Percentiles rank a stretch among this genome's conserved stretches.
phyloP scores from a whole-genome alignment of 2,888 invertebrate species.

The Lutraria lutraria region DNA sequence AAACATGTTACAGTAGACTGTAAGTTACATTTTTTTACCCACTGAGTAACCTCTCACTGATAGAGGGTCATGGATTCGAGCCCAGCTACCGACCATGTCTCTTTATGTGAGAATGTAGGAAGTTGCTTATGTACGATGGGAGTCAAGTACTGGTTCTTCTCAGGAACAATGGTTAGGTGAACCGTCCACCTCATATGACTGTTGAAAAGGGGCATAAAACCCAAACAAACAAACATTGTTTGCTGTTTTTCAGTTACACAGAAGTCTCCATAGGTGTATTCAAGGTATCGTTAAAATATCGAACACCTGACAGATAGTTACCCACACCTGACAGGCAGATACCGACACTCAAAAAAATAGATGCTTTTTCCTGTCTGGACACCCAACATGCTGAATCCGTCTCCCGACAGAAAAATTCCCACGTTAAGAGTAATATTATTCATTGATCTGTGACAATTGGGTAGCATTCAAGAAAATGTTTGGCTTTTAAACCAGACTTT shows the following conservation, averaged over 20 bases:
- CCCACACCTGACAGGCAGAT: neutral
- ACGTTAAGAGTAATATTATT: too few species aligned
- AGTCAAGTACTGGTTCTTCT: too few species aligned
- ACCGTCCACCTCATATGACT: too few species aligned
- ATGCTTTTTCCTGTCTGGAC: neutral
- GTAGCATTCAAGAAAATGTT: too few species aligned
- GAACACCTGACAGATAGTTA: constrained; percentile 37
- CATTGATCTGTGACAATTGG: too few species aligned
- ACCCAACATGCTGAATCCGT: neutral
- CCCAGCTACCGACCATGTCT: too few species aligned
- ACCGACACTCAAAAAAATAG: neutral
- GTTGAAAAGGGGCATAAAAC: neutral
- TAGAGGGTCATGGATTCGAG: too few species aligned
- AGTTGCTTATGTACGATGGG: too few species aligned
- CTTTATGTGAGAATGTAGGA: too few species aligned
- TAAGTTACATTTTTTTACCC: neutral
- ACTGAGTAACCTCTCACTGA: neutral
- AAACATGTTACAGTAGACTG: neutral
- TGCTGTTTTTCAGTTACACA: constrained; percentile 63
- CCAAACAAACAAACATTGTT: neutral
- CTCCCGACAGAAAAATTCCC: neutral
- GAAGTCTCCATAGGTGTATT: constrained; percentile 71
- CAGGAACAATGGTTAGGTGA: too few species aligned
- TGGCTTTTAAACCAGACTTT: too few species aligned
- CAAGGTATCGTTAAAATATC: constrained; percentile 61